A percentile compares a stretch with the other conserved stretches of the same genome.
These are phyloP conservation scores for Gobiocypris rarus DNA, from an alignment of 2,113 vertebrate genomes.

Conservation along the genomic window DNA sequence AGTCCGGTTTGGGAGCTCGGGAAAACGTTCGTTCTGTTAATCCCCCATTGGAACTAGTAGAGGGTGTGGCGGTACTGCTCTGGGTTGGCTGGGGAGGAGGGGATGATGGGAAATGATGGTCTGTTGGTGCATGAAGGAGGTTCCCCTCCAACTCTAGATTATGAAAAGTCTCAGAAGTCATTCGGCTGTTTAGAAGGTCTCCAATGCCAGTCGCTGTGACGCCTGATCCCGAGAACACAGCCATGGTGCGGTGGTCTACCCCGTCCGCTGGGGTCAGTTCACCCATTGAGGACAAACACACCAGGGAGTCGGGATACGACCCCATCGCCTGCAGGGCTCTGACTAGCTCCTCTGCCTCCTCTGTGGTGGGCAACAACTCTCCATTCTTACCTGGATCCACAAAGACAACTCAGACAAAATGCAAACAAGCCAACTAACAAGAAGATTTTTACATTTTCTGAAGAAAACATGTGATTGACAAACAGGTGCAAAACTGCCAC, in stretches of 20 bases:
- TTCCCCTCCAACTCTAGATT: conserved; percentile 94
- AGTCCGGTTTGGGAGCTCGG: conserved; percentile 88
- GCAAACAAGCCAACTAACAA: conserved; percentile 4
- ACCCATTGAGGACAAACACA: conserved; percentile 95
- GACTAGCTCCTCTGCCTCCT: conserved; percentile 98
- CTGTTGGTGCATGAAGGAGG: conserved; percentile 85
- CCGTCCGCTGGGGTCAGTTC: conserved; percentile 88
- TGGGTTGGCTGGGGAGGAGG: conserved; percentile 80
- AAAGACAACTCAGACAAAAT: conserved; percentile 6
- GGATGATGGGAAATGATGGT: conserved; percentile 84
- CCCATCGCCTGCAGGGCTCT: conserved; percentile 96
- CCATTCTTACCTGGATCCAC: conserved; percentile 91
- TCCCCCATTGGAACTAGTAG: conserved; percentile 75
- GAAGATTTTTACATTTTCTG: neutral
- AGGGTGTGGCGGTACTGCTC: conserved; percentile 70
- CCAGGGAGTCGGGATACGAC: conserved; percentile 86
- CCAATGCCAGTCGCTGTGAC: conserved; percentile 86
- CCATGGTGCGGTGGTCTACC: conserved; percentile 88
- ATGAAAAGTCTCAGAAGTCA: conserved; percentile 90
- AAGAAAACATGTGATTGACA: neutral
- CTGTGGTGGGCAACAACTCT: conserved; percentile 94
- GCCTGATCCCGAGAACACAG: conserved; percentile 85
- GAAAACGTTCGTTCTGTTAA: conserved; percentile 91
- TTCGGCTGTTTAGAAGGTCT: conserved; percentile 91
- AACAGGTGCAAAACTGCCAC: neutral